A percentile compares a stretch with the other conserved stretches of the same genome.
phyloP scores from a whole-genome alignment of 2,888 invertebrate species.

The Eulithis testata region DNA sequence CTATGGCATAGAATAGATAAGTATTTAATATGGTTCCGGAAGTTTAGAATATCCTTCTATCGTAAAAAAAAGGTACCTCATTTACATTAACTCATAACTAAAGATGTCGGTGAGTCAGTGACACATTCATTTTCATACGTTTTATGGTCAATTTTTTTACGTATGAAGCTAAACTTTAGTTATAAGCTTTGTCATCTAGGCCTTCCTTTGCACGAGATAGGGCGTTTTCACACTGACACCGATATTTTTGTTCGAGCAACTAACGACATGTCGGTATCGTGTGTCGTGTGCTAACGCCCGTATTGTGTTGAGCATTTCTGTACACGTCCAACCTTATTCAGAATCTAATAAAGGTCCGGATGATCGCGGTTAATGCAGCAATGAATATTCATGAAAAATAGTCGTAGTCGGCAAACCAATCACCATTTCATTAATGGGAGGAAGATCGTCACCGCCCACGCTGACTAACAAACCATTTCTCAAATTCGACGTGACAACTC shows the following conservation, averaged over 20 bases:
- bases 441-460: slow-evolving; percentile 41
- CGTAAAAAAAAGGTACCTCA: neutral
- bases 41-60: neutral
- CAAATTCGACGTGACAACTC: slow-evolving; percentile 46
- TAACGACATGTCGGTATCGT: no score
- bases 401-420: slow-evolving; percentile 39
- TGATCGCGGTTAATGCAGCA: slow-evolving; percentile 37
- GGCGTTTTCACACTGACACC: no score
- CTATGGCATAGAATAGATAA: no score
- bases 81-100: neutral
- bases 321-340: slow-evolving; percentile 26
- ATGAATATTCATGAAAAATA: slow-evolving; percentile 46
- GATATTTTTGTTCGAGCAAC: no score
- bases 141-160: no score
- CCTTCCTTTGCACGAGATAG: no score
- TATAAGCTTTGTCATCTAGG: no score
- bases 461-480: slow-evolving; percentile 32
- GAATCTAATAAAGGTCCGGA: slow-evolving; percentile 36
- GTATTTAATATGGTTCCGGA: neutral
- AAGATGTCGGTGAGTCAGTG: no score
- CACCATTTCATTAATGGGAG: slow-evolving; percentile 41
- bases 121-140: no score
- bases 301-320: slow-evolving; percentile 1
- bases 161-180: no score
- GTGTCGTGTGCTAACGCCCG: no score